Evolutionary conservation across 2,797 vertebrate species (phyloP), one percentile per base, ranked within the genome.

Genomic region (Myripristis jacobus): DNA sequence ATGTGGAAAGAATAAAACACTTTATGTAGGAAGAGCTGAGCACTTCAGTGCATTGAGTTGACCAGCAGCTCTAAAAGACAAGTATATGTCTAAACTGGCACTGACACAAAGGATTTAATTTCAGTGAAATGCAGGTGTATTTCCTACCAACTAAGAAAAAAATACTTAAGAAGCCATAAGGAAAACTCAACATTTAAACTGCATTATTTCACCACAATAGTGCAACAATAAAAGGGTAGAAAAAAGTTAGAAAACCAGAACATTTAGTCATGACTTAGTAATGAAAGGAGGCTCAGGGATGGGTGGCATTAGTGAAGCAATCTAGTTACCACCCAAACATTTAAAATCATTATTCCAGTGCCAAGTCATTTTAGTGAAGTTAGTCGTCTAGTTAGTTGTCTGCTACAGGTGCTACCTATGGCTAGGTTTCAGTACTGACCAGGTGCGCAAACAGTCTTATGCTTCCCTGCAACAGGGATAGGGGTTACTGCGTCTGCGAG

Each of bases 371-470:
- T 87, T 84, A 90, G 82, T 74, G 27, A 73, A 65, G 80, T 88
- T 89, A 89, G 87, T 91, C 31, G 22, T 47, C 11, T 50, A 75
- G 44, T 67, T 29, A 29, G 27, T 29, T 29, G 27, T 66, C 54
- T 43, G 55, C 24, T 57, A 52, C 0, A 63, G 62, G 46, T 70
- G 64, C n/a, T 38, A 56, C 21, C 27, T 22, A 22, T 10, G 55
- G 60, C 38, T 69, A 63, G 7, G 55, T 56, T 83, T 80, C 54
- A 88, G 77, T 84, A 88, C 89, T 91, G 82, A 92, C 88, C 91
- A 88, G 81, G 79, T 54, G 80, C 25, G 36, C 88, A 73, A 70
- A 79, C 75, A 85, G 69, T 89, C 77, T 87, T 87, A 85, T 64
- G 83, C 70, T 88, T 91, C 81, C 79, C 82, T 81, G 84, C 85